Conservation (phyloP, 2,888 invertebrate species). For the Napeogenes sylphis region DNA sequence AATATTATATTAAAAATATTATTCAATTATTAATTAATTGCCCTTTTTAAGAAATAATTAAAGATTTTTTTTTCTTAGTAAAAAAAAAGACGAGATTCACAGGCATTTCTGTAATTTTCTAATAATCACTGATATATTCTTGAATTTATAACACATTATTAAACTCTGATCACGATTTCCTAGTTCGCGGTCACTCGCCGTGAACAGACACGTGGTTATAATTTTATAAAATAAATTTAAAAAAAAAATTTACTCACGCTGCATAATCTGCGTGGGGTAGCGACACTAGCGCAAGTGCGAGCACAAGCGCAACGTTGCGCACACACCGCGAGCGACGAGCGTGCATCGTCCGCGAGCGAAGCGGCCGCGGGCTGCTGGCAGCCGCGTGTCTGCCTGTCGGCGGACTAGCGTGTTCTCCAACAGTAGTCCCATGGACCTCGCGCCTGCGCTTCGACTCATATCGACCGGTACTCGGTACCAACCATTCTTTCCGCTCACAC, state of each 20-base stretch:
- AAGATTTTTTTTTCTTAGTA: too few species aligned
- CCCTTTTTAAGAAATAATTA: too few species aligned
- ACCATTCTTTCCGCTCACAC: constrained; percentile 51
- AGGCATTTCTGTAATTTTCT: too few species aligned
- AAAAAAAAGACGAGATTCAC: too few species aligned
- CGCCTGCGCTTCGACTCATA: constrained; percentile 59
- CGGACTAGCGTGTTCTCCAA: constrained; percentile 54
- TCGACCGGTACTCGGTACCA: constrained; percentile 55
- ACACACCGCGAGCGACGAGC: constrained; percentile 62
- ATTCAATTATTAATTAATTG: too few species aligned
- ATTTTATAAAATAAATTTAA: not conserved
- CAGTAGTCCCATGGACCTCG: constrained; percentile 46
- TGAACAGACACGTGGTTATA: not conserved
- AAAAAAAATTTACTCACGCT: constrained; percentile 56
- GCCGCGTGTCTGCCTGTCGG: constrained; percentile 63
- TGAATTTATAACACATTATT: not conserved
- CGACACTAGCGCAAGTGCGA: constrained; percentile 61
- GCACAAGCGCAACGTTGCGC: constrained; percentile 60
- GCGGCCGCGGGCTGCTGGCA: constrained; percentile 62
- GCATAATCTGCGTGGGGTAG: constrained; percentile 61
- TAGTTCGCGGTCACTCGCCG: not conserved
- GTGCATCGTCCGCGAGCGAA: constrained; percentile 55
- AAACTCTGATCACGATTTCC: not conserved
- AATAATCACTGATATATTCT: not conserved
- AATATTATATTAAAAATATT: too few species aligned